Evolutionary conservation across 1,140 invertebrate species (phyloP), one percentile per base, ranked within the genome.

Genomic region (Ips nitidus): DNA sequence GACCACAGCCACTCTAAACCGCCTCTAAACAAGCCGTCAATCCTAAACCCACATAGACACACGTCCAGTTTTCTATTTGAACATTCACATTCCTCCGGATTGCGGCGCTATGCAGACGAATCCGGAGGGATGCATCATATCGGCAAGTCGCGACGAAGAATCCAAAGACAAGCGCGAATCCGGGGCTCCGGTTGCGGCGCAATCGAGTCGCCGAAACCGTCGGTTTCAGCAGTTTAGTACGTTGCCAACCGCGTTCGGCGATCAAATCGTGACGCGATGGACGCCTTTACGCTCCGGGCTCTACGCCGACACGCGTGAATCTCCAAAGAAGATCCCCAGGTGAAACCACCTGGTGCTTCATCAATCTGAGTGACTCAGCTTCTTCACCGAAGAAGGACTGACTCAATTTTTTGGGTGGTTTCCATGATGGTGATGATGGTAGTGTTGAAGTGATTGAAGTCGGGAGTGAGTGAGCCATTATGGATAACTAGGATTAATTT

Each of bases 241-340:
- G 69, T 57, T 73, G 71, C 68, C 64, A 70, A 73, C 74, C 73
- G 71, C 65, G 71, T 65, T 57, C 55, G 74, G 22, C 58, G 59
- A 59, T n/a, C 37, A 40, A 52, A 57, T 42, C 57, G 53, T 58
- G 42, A 8, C 64, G 55, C 64, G 64, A 66, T 36, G 64, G 42
- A 47, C 42, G 47, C 43, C 64, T 66, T 66, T 66, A 66, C 64
- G 64, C 64, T 22, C 22, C 22, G 22, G 22, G 22, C 22, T 22
- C 22, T 22, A 22, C 22, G 22, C 22, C 22, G 22, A 22, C 22
- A 22, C 22, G 22, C 22, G 22, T 22, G 22, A 22, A 22, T 22
- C 22, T 22, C 22, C 22, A 22, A 22, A 22, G 22, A 22, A 22
- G 22, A 22, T 22, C 22, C 22, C 22, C 22, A 22, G 22, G 22